Percentiles rank a stretch among this genome's conserved stretches.
Conservation (phyloP, 1,140 invertebrate species). For the Leptonema lineaticorne region DNA sequence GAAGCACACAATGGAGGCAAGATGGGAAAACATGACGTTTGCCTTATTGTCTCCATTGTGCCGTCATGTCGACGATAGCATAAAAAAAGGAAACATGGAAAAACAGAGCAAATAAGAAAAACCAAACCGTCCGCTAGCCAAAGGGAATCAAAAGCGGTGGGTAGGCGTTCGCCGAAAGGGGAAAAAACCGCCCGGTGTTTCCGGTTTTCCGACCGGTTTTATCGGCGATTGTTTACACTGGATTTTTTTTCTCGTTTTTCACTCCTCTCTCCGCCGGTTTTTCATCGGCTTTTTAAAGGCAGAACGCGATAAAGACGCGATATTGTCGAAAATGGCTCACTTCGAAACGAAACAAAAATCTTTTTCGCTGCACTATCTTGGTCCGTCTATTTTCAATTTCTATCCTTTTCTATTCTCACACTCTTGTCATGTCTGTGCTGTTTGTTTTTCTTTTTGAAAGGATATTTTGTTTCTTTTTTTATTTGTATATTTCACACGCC, state of each 20-base stretch:
- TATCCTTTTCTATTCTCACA: not conserved
- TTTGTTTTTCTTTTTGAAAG: too few species aligned
- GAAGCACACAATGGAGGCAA: not conserved
- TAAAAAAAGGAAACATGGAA: not conserved
- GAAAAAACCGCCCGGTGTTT: slow-evolving; percentile 3
- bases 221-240: slow-evolving; percentile 23
- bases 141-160: not conserved
- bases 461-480: not conserved
- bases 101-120: slow-evolving; percentile 6
- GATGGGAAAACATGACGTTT: slow-evolving; percentile 2
- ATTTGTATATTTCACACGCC: not conserved
- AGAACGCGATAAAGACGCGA: slow-evolving; percentile 14
- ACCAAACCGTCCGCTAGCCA: too few species aligned
- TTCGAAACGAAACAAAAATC: slow-evolving; percentile 14
- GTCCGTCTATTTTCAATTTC: not conserved
- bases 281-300: slow-evolving; percentile 12
- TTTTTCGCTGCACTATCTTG: slow-evolving; percentile 7
- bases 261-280: not conserved
- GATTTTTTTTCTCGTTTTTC: not conserved
- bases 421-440: too few species aligned
- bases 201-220: slow-evolving; percentile 6
- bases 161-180: not conserved
- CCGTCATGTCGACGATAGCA: not conserved
- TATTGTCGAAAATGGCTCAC: slow-evolving; percentile 9
- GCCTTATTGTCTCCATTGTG: slow-evolving; percentile 21